A percentile compares a stretch with the other conserved stretches of the same genome.
phyloP scores from a whole-genome alignment of 92 coral and sea anemone species.

The Actinostola sp. region DNA sequence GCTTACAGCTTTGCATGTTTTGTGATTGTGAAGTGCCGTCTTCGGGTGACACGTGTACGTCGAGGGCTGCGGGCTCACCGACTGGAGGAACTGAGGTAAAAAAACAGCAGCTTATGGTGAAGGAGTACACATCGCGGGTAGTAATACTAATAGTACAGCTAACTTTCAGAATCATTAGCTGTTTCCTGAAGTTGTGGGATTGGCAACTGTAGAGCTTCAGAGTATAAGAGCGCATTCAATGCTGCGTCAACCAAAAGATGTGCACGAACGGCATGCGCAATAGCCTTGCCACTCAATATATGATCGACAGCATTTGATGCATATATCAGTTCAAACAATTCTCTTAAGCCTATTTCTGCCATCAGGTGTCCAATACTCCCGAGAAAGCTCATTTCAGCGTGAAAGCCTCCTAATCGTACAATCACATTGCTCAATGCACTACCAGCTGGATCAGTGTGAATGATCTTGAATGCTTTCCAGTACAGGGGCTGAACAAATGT shows the following conservation, averaged over 20 bases:
- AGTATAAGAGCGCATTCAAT: conserved; percentile 40
- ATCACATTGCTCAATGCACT: conserved; percentile 36
- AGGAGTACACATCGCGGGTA: too few species aligned
- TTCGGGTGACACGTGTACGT: too few species aligned
- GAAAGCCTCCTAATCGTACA: conserved; percentile 39
- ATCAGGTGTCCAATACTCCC: conserved; percentile 46
- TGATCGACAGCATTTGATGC: conserved; percentile 36
- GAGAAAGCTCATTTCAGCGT: conserved; percentile 46
- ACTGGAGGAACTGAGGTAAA: too few species aligned
- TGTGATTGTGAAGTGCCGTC: too few species aligned
- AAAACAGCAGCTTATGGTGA: too few species aligned
- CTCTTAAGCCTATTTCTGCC: conserved; percentile 43
- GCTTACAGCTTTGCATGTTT: too few species aligned
- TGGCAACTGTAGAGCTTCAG: conserved; percentile 48
- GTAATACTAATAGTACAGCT: too few species aligned
- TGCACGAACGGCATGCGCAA: conserved; percentile 34
- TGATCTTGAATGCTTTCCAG: conserved; percentile 31
- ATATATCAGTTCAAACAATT: conserved; percentile 33
- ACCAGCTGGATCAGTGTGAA: conserved; percentile 6
- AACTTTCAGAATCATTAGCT: too few species aligned
- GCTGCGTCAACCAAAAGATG: conserved; percentile 55
- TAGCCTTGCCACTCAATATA: conserved; percentile 50
- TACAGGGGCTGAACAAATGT: conserved; percentile 53
- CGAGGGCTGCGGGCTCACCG: too few species aligned
- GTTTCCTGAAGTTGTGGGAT: conserved; percentile 34